Evolutionary conservation across 1,140 invertebrate genomes (phyloP).

Genomic region (Sitodiplosis mosellana): DNA sequence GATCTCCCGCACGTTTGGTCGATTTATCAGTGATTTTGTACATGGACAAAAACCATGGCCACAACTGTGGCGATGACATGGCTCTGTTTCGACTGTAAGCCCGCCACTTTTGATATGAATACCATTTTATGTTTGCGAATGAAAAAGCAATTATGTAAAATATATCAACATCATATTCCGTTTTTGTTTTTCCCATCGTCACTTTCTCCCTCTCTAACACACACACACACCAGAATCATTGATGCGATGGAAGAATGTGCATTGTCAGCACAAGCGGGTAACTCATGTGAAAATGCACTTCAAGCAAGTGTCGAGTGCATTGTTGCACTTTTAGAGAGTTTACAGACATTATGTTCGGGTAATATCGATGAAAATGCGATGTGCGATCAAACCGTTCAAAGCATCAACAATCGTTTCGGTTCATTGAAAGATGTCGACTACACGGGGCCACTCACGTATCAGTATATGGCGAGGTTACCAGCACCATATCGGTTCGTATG

Average conservation of each 20-base stretch:
- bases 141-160: conserved; percentile 3
- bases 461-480: conserved; percentile 59
- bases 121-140: background rate
- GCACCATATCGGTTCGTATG: conserved; percentile 45
- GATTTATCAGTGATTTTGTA: conserved; percentile 50
- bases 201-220: too few species aligned
- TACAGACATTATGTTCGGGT: conserved; percentile 61
- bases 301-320: conserved; percentile 68
- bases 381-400: conserved; percentile 28
- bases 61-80: conserved; percentile 73
- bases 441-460: conserved; percentile 63
- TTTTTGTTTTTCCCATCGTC: conserved; percentile 12
- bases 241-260: conserved; percentile 77
- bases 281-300: conserved; percentile 47
- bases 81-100: conserved; percentile 74
- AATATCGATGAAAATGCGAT: conserved; percentile 37
- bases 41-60: conserved; percentile 51
- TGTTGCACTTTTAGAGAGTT: conserved; percentile 57
- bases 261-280: conserved; percentile 35
- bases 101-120: background rate
- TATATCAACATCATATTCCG: background rate
- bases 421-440: conserved; percentile 64
- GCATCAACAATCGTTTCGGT: conserved; percentile 52
- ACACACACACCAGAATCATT: conserved; percentile 63
- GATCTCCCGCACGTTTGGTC: conserved; percentile 48